These are phyloP conservation scores for Drosophila cyrtoloma DNA, from an alignment of 2,888 invertebrate species.

Conservation along the genomic window DNA sequence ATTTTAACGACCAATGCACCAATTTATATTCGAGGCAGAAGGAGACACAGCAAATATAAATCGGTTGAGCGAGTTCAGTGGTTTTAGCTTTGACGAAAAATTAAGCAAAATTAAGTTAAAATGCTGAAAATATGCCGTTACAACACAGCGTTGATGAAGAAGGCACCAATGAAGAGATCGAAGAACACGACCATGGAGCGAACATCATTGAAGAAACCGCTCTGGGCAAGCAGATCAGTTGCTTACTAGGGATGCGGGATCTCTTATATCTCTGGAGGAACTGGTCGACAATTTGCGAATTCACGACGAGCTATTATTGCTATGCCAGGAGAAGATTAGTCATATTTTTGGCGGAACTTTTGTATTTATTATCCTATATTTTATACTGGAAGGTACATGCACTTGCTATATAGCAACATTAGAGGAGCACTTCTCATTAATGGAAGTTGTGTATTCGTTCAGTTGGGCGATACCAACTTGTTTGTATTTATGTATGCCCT, in stretches of 20 bases:
- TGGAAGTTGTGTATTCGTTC: neutral
- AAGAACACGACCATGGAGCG: too few species aligned
- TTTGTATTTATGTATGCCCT: constrained; percentile 38
- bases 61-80: too few species aligned
- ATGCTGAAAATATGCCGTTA: too few species aligned
- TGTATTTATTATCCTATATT: constrained; percentile 28
- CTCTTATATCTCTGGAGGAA: neutral
- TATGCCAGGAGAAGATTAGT: constrained; percentile 36
- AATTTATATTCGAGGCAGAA: too few species aligned
- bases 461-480: constrained; percentile 19
- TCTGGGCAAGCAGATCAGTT: constrained; percentile 8
- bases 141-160: too few species aligned
- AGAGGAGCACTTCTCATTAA: neutral
- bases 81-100: too few species aligned
- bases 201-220: too few species aligned
- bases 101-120: too few species aligned
- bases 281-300: constrained; percentile 13
- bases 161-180: too few species aligned
- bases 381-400: constrained; percentile 32
- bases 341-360: constrained; percentile 45
- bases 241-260: neutral
- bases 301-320: constrained; percentile 45
- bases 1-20: too few species aligned
- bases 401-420: constrained; percentile 5
- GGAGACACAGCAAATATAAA: too few species aligned